Conservation (phyloP, 2,113 vertebrate species). For the Chloebia gouldiae region DNA sequence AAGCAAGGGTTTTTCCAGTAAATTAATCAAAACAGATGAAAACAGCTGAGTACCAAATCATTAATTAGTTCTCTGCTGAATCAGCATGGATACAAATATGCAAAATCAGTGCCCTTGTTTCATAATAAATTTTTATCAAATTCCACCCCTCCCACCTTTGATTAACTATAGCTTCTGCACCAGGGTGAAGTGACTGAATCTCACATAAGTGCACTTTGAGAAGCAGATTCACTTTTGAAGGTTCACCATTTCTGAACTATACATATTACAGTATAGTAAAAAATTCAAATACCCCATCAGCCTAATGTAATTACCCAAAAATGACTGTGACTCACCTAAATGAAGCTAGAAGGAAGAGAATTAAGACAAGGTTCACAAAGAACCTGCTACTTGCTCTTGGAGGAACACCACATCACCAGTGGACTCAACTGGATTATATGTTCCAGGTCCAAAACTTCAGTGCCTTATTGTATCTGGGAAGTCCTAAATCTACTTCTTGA, state of each 20-base stretch:
- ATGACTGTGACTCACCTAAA: background rate
- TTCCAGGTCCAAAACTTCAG: background rate
- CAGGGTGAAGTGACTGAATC: background rate
- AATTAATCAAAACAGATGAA: background rate
- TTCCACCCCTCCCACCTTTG: background rate
- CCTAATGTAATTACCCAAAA: background rate
- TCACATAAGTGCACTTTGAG: background rate
- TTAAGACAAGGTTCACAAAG: background rate
- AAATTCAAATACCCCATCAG: background rate
- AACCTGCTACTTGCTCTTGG: background rate
- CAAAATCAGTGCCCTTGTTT: background rate
- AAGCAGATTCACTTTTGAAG: background rate
- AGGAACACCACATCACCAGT: accelerated
- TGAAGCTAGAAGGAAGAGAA: background rate
- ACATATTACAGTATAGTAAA: background rate
- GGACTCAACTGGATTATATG: background rate
- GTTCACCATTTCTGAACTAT: background rate
- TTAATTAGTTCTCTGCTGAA: background rate
- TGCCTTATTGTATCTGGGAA: background rate
- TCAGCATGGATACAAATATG: background rate
- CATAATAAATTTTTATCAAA: background rate
- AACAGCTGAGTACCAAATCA: background rate
- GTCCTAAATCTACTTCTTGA: background rate
- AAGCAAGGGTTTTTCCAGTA: background rate
- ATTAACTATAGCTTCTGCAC: background rate